A percentile compares a stretch with the other conserved stretches of the same genome.
phyloP scores from a whole-genome alignment of 1,140 invertebrate genomes.

The Episyrphus balteatus region DNA sequence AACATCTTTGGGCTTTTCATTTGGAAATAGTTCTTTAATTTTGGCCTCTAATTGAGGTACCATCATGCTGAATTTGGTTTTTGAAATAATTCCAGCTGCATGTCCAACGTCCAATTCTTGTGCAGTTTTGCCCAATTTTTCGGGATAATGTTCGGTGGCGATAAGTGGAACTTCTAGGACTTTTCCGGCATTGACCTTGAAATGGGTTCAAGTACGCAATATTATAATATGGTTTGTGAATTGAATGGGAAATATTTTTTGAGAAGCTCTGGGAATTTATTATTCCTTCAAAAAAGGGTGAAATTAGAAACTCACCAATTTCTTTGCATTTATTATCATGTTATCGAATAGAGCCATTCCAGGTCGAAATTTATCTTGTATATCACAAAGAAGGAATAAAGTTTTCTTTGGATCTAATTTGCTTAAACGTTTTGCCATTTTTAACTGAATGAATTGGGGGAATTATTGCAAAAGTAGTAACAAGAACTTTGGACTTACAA shows the following conservation, averaged over 20 bases:
- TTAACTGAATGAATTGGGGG: too few relatives aligned
- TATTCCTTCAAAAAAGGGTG: background rate
- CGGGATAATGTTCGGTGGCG: constrained; percentile 70
- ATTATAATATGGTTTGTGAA: constrained; percentile 3
- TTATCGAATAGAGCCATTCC: constrained; percentile 56
- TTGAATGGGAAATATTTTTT: background rate
- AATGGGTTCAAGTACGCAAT: constrained; percentile 4
- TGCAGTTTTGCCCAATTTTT: constrained; percentile 67
- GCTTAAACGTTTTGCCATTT: constrained; percentile 11
- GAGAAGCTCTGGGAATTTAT: background rate
- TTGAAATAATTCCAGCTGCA: constrained; percentile 53
- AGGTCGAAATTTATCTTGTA: constrained; percentile 72
- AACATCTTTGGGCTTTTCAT: constrained; percentile 44
- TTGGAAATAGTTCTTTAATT: constrained; percentile 40
- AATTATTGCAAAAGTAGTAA: too few relatives aligned
- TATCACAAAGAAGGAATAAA: constrained; percentile 70
- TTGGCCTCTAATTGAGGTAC: constrained; percentile 55
- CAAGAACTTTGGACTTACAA: too few relatives aligned
- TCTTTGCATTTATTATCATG: constrained; percentile 58
- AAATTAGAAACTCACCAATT: constrained; percentile 49
- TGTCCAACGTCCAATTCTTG: constrained; percentile 58
- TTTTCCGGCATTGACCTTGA: constrained; percentile 56
- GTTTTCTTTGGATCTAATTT: constrained; percentile 36
- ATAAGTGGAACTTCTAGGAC: constrained; percentile 67
- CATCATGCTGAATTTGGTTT: constrained; percentile 79